A percentile compares a stretch with the other conserved stretches of the same genome.
Evolutionary conservation across 2,888 invertebrate species (phyloP).

Genomic region (Anticlea derivata): DNA sequence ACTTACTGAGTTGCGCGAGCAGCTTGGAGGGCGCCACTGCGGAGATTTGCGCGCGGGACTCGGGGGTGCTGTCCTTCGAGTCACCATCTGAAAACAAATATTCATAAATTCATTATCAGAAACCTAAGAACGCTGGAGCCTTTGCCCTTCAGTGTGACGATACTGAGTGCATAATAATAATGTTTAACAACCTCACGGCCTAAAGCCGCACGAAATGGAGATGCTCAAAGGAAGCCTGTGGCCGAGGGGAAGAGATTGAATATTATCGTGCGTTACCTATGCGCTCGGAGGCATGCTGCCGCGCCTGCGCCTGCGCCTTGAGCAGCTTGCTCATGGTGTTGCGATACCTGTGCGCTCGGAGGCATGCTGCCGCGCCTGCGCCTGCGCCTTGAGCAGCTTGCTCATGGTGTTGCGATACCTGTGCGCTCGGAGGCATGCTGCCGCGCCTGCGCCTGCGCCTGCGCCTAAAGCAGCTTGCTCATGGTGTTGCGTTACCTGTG

Average conservation of each 20-base stretch:
- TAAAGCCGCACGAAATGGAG: too few species aligned
- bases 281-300: too few species aligned
- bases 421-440: too few species aligned
- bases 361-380: constrained; percentile 75
- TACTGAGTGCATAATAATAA: too few species aligned
- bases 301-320: constrained; percentile 67
- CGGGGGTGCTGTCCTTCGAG: constrained; percentile 52
- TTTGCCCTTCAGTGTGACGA: too few species aligned
- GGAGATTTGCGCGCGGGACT: constrained; percentile 38
- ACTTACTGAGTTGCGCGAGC: constrained; percentile 56
- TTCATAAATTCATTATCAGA: background rate
- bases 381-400: constrained; percentile 74
- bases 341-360: constrained; percentile 73
- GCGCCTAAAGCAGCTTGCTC: constrained; percentile 78
- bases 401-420: constrained; percentile 80
- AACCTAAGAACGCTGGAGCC: too few species aligned
- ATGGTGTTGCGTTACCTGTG: constrained; percentile 79
- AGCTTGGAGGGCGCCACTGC: constrained; percentile 50
- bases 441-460: constrained; percentile 73
- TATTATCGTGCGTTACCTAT: too few species aligned
- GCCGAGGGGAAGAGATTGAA: too few species aligned
- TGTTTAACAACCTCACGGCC: too few species aligned
- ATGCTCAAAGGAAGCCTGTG: too few species aligned
- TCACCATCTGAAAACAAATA: constrained; percentile 42
- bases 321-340: constrained; percentile 82